Base-by-base conservation (phyloP, 2,888 invertebrate genomes). In the Melieria picta region DNA sequence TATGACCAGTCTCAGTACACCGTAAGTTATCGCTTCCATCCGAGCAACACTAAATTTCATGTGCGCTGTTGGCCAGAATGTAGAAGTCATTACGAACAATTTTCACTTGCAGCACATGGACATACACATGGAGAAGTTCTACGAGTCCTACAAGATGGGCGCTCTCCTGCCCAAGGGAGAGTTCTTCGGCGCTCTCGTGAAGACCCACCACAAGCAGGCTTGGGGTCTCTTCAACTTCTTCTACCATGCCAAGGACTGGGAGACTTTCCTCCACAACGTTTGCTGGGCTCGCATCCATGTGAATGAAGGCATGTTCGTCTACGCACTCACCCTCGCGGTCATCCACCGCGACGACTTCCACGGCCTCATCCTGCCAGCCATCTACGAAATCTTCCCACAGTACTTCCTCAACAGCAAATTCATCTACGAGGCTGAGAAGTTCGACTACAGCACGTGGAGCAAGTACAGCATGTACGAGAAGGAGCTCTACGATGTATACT, bases 331-430 rank as follows among this genome's bases (percentile, higher is more conserved):
- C 74, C 87, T 89, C 11, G 91, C 91, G 13, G 87, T 92, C 11
- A 83, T 91, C 43, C 91, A 91, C 78, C 90, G 91, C 47, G 85
- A 85, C 10, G 92, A 92, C 75, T 90, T 90, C 63, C 88, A 90
- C 79, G 91, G 90, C 50, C 85, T 93, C 63, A 87, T 90, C 45
- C 84, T 93, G 1, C 93, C 93, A n/a, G 90, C 92, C 55, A 87
- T 91, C 65, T 92, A 92, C 80, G 93, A 94, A 85, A 88, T 93
- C 71, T 89, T 91, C 82, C 94, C 93, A 0, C 90, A 91, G 75
- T 89, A 89, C 84, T 93, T 92, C 88, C 89, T 91, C 82, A 91
- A 91, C 80, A 87, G 89, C 64, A 90, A 92, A 80, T 88, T 92
- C 70, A 90, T 93, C 83, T 88, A 90, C 55, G 88, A 91, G 66